A percentile compares a stretch with the other conserved stretches of the same genome.
Evolutionary conservation across 2,888 invertebrate species (phyloP).

Genomic region (Biston stratarius): DNA sequence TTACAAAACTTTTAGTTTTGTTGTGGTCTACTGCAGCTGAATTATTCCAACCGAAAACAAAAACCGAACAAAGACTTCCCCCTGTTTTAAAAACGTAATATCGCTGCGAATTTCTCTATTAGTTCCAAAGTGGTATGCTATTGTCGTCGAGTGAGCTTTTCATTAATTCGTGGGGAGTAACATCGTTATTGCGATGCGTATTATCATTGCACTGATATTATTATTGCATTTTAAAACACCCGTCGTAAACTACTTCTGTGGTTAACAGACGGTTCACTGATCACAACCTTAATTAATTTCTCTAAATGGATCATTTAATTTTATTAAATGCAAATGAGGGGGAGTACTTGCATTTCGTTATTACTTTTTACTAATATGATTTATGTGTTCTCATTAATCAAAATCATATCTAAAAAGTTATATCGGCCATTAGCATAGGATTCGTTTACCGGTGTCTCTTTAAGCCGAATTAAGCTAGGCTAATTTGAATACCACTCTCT

Average conservation of each 20-base stretch:
- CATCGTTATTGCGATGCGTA: constrained; percentile 69
- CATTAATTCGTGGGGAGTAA: constrained; percentile 79
- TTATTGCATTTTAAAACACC: constrained; percentile 49
- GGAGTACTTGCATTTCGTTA: constrained; percentile 63
- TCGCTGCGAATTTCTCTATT: constrained; percentile 73
- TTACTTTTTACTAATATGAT: constrained; percentile 62
- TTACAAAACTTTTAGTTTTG: constrained; percentile 1
- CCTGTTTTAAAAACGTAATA: constrained; percentile 70
- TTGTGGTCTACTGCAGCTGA: constrained; percentile 25
- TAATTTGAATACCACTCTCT: constrained; percentile 71
- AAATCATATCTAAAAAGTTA: constrained; percentile 30
- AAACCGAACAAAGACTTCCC: constrained; percentile 54
- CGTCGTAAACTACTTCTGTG: constrained; percentile 49
- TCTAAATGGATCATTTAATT: constrained; percentile 86
- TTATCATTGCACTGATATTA: constrained; percentile 75
- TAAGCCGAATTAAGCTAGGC: constrained; percentile 57
- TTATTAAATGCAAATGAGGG: constrained; percentile 85
- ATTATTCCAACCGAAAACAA: constrained; percentile 40
- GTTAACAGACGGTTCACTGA: constrained; percentile 79
- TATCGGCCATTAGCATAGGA: constrained; percentile 34
- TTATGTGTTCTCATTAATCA: constrained; percentile 55
- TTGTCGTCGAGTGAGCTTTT: constrained; percentile 83
- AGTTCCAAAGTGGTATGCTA: constrained; percentile 78
- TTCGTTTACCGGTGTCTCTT: constrained; percentile 49
- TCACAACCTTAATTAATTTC: constrained; percentile 83